Evolutionary conservation across 2,888 invertebrate species (phyloP).

Genomic region (Acrocera orbiculus): DNA sequence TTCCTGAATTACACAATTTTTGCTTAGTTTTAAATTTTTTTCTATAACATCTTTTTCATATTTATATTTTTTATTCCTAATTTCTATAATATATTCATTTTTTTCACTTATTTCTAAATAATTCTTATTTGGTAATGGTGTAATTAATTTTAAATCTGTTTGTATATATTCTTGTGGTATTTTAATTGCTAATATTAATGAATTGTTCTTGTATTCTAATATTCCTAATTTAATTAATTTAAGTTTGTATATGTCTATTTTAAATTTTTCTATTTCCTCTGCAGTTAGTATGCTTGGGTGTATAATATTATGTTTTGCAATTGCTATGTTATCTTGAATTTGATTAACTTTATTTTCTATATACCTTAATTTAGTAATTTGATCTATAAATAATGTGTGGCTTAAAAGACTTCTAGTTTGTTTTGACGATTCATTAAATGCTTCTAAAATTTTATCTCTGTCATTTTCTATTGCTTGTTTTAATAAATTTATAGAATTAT

Average conservation of each 20-base stretch:
- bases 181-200: constrained; percentile 6
- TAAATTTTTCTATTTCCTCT: background rate
- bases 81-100: constrained; percentile 2
- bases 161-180: constrained; percentile 5
- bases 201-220: constrained; percentile 3
- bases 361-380: constrained; percentile 8
- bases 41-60: constrained; percentile 1
- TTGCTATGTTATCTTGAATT: constrained; percentile 9
- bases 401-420: constrained; percentile 1
- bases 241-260: no score
- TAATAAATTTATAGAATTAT: constrained; percentile 9
- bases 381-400: constrained; percentile 4
- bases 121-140: constrained; percentile 2
- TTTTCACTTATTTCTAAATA: constrained; percentile 1
- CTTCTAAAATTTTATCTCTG: constrained; percentile 8
- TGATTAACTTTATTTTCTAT: constrained; percentile 10
- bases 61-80: constrained; percentile 1
- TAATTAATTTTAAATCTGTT: constrained; percentile 5
- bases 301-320: constrained; percentile 9
- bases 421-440: constrained; percentile 1
- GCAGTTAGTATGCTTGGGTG: background rate
- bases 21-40: constrained; percentile 4
- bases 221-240: constrained; percentile 2
- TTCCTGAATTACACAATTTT: constrained; percentile 3
- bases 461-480: constrained; percentile 7